Base-by-base conservation (phyloP, 2,888 invertebrate genomes). In the Trilocha varians region DNA sequence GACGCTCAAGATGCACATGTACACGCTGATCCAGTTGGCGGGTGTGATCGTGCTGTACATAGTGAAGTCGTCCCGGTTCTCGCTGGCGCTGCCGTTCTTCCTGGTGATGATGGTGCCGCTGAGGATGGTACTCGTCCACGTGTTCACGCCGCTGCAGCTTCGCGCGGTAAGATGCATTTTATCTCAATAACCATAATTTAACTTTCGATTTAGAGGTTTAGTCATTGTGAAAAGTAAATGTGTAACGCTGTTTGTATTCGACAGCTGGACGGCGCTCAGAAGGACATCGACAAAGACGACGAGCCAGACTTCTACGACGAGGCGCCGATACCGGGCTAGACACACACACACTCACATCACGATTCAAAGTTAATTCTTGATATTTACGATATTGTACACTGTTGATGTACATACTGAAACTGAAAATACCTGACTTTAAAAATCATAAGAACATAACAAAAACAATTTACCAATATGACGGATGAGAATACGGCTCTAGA, bases 291-390 rank as follows among this genome's bases (percentile, higher is more conserved):
- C 66, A 90, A 90, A 55, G 95, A 94, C 58, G 94, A 95, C 69
- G 97, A 97, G 70, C 95, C 95, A 6, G 97, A 97, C 78, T 97
- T 97, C 87, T 97, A 97, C 76, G 94, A 94, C 62, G 94, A 96
- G 85, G 95, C 96, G 46, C 93, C 92, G 42, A 87, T 95, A 69
- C 94, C 94, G 55, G 92, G 93, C 55, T 94, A 90, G 83, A 16
- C 9, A 6, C 13, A 9, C 14, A 3, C 9, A 13, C 16, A 13
- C 13, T n/a, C 18, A 16, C 16, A 6, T n/a, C 11, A 11, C 9
- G 3, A 18, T 13, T 13, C 18, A 37, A 17, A 37, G 13, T 18
- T 13, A n/a, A n/a, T n/a, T n/a, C n/a, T n/a, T n/a, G n/a, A n/a
- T n/a, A n/a, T n/a, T n/a, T n/a, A n/a, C n/a, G n/a, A n/a, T n/a